A percentile compares a stretch with the other conserved stretches of the same genome.
Conservation (phyloP, 2,888 invertebrate species). For the Actias luna region DNA sequence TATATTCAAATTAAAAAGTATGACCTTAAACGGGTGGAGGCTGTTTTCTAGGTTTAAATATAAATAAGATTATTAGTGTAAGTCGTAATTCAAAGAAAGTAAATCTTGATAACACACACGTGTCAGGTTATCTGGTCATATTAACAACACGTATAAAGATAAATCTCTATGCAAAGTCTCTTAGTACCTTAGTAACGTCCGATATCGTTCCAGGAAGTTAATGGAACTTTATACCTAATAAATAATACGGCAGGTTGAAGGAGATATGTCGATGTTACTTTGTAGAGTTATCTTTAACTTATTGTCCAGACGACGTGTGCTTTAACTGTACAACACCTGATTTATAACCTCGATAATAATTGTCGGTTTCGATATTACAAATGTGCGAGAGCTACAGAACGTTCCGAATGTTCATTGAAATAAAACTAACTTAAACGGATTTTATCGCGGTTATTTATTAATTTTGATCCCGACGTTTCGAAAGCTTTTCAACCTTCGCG, state of each 20-base stretch:
- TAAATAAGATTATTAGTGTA: background rate
- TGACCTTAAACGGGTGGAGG: no score
- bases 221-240: conserved; percentile 25
- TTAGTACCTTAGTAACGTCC: background rate
- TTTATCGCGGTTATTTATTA: no score
- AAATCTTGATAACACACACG: conserved; percentile 6
- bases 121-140: conserved; percentile 6
- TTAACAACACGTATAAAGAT: background rate
- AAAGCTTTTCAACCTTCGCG: no score
- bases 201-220: conserved; percentile 3
- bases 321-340: background rate
- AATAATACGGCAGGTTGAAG: conserved; percentile 8
- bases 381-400: background rate
- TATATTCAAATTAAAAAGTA: no score
- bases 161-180: background rate
- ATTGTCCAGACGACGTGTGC: conserved; percentile 6
- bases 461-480: no score
- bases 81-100: background rate
- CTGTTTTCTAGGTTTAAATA: background rate
- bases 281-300: conserved; percentile 15
- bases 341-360: conserved; percentile 1
- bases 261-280: conserved; percentile 15
- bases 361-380: background rate
- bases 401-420: no score
- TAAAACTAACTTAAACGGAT: no score